Conservation (phyloP, 2,797 vertebrate genomes). For the Urosaurus nigricauda region DNA sequence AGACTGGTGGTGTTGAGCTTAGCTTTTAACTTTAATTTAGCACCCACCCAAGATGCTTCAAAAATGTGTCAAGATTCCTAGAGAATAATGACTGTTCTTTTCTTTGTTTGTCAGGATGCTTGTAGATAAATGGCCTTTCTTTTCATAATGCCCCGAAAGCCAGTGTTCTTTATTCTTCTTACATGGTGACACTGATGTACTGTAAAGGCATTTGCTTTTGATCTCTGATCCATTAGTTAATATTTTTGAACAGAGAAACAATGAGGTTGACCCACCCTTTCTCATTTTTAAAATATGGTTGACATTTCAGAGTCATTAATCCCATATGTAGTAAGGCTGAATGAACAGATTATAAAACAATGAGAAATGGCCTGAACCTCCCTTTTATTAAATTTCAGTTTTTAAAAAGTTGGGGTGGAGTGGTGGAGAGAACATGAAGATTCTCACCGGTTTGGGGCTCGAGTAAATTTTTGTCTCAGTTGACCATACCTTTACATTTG, state of each 20-base stretch:
- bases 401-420: neutral
- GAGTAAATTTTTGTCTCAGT: neutral
- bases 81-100: conserved; percentile 25
- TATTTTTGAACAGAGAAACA: conserved; percentile 41
- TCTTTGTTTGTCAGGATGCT: conserved; percentile 28
- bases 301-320: conserved; percentile 49
- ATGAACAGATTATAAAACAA: conserved; percentile 50
- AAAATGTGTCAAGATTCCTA: conserved; percentile 32
- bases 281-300: conserved; percentile 42
- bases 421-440: neutral
- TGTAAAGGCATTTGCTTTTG: conserved; percentile 38
- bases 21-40: conserved; percentile 30
- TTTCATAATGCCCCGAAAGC: conserved; percentile 13
- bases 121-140: conserved; percentile 22
- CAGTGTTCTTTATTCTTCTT: conserved; percentile 12
- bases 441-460: neutral
- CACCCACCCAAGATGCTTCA: conserved; percentile 19
- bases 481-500: neutral
- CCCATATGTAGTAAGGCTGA: conserved; percentile 40
- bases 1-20: neutral
- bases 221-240: conserved; percentile 44
- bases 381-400: conserved; percentile 3
- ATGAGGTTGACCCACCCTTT: conserved; percentile 36
- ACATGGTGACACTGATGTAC: conserved; percentile 4
- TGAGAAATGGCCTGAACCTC: conserved; percentile 24